Percentiles rank a stretch among this genome's conserved stretches.
Evolutionary conservation across 2,113 vertebrate genomes (phyloP).

Genomic region (Stercorarius parasiticus): DNA sequence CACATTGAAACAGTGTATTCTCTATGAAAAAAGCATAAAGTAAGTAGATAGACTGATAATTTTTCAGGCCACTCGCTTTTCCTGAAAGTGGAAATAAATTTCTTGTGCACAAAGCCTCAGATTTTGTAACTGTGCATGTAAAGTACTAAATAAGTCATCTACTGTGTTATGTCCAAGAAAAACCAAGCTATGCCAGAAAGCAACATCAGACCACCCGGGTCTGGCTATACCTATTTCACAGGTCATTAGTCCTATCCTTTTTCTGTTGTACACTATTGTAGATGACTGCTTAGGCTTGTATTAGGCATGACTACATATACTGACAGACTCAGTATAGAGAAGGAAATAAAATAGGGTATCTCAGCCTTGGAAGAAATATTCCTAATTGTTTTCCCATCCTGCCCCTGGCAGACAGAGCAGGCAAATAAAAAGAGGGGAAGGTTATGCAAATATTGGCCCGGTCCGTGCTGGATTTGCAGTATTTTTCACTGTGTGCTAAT

Average conservation of each 20-base stretch:
- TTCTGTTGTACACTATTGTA: background rate
- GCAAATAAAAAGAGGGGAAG: background rate
- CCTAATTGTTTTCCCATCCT: background rate
- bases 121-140: background rate
- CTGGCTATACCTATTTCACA: slow-evolving; percentile 36
- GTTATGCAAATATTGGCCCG: background rate
- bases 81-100: background rate
- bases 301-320: background rate
- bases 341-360: background rate
- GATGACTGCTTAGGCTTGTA: background rate
- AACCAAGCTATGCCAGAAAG: background rate
- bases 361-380: background rate
- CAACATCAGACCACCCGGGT: background rate
- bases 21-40: background rate
- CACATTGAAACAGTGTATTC: background rate
- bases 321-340: background rate
- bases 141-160: background rate
- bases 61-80: background rate
- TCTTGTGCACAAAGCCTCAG: background rate
- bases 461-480: background rate
- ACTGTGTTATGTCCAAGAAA: background rate
- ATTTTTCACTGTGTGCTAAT: background rate
- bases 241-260: background rate
- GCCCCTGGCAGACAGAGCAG: background rate
- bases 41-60: background rate